A percentile compares a stretch with the other conserved stretches of the same genome.
Conservation (phyloP, 1,140 invertebrate species). For the Dysdera silvatica region DNA sequence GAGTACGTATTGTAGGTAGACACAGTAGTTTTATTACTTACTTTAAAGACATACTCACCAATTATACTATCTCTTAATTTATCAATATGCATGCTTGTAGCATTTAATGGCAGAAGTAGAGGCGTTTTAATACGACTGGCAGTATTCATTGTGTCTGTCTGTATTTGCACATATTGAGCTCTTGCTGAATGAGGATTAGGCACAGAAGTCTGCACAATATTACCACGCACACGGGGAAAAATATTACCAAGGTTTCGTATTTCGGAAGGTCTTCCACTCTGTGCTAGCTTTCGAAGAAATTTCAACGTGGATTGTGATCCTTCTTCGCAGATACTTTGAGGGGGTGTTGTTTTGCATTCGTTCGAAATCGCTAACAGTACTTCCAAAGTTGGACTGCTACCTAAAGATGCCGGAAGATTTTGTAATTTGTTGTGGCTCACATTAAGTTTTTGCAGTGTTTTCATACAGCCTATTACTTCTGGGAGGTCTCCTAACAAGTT, state of each 20-base stretch:
- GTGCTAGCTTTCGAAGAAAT: conserved; percentile 38
- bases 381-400: conserved; percentile 34
- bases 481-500: conserved; percentile 41
- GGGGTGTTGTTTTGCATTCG: conserved; percentile 36
- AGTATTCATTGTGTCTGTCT: conserved; percentile 44
- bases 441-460: conserved; percentile 40
- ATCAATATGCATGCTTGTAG: conserved; percentile 37
- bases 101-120: conserved; percentile 40
- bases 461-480: conserved; percentile 40
- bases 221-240: conserved; percentile 40
- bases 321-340: conserved; percentile 40
- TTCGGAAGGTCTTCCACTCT: conserved; percentile 8
- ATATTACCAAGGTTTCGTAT: conserved; percentile 33
- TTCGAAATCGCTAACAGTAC: conserved; percentile 41
- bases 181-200: conserved; percentile 43
- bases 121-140: conserved; percentile 44
- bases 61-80: conserved; percentile 41
- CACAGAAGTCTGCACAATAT: conserved; percentile 38
- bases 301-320: conserved; percentile 40
- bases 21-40: too few relatives aligned
- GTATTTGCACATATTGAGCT: conserved; percentile 43
- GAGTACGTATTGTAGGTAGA: too few relatives aligned
- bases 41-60: conserved; percentile 34
- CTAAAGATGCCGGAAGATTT: conserved; percentile 39
- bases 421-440: conserved; percentile 42